A percentile compares a stretch with the other conserved stretches of the same genome.
These are phyloP conservation scores for Oegoconia quadripuncta DNA, from an alignment of 2,888 invertebrate species.

Conservation along the genomic window DNA sequence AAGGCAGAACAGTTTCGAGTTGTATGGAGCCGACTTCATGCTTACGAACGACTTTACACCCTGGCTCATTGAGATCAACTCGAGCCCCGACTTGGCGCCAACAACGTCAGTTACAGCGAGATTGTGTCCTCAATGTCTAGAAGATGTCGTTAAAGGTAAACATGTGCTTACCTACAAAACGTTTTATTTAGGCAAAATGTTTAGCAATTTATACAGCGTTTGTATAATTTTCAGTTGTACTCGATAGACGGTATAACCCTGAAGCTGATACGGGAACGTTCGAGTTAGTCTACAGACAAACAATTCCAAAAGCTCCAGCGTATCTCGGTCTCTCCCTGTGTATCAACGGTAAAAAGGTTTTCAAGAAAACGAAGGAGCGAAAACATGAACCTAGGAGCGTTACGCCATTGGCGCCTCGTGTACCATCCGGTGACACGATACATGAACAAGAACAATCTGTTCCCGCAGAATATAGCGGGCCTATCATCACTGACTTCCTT, in stretches of 20 bases:
- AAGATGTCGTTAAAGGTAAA: slow-evolving; percentile 94
- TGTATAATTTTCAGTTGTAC: slow-evolving; percentile 81
- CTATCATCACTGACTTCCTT: slow-evolving; percentile 83
- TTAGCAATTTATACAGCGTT: not conserved
- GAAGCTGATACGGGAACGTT: slow-evolving; percentile 90
- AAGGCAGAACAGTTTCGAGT: slow-evolving; percentile 90
- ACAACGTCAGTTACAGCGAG: slow-evolving; percentile 93
- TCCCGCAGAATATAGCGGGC: slow-evolving; percentile 79
- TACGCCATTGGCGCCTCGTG: slow-evolving; percentile 42
- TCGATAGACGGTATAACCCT: slow-evolving; percentile 85
- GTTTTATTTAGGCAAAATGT: not conserved
- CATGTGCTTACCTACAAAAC: not conserved
- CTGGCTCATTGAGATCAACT: slow-evolving; percentile 97
- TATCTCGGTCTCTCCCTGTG: slow-evolving; percentile 87
- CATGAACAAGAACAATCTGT: slow-evolving; percentile 48
- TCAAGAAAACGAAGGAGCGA: slow-evolving; percentile 65
- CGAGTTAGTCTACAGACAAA: slow-evolving; percentile 88
- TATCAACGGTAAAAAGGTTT: slow-evolving; percentile 82
- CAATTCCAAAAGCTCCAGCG: slow-evolving; percentile 87
- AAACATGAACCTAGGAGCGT: slow-evolving; percentile 57
- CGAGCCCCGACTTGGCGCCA: slow-evolving; percentile 94
- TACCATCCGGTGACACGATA: slow-evolving; percentile 45
- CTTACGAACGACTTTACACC: slow-evolving; percentile 91
- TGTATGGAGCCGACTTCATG: slow-evolving; percentile 98
- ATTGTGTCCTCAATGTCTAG: slow-evolving; percentile 91